A percentile compares a stretch with the other conserved stretches of the same genome.
These are phyloP conservation scores for Mohoua ochrocephala DNA, from an alignment of 2,113 vertebrate species.

Conservation along the genomic window DNA sequence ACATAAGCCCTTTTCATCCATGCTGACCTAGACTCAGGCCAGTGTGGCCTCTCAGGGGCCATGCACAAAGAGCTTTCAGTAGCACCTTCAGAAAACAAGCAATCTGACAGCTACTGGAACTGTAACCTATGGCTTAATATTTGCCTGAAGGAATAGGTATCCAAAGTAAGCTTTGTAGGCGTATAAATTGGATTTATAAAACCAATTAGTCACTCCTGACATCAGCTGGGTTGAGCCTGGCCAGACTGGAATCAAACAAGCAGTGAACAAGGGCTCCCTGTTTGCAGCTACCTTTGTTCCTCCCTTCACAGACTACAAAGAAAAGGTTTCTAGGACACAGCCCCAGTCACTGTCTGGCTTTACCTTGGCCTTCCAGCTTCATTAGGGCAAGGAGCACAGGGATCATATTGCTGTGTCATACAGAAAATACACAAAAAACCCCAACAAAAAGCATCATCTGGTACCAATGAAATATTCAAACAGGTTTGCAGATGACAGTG, in stretches of 20 bases:
- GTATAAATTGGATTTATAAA: neutral
- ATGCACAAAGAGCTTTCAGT: neutral
- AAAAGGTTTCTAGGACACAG: neutral
- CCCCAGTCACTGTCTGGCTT: neutral
- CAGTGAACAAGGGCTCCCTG: neutral
- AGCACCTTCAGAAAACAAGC: neutral
- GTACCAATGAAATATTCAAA: conserved; percentile 61
- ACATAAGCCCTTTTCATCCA: neutral
- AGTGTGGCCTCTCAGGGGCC: neutral
- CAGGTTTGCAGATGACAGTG: neutral
- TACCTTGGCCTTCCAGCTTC: neutral
- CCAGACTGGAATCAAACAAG: neutral
- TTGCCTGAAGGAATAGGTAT: neutral
- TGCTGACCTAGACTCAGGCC: neutral
- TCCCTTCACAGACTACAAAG: neutral
- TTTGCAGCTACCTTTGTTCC: neutral
- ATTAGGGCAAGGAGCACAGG: neutral
- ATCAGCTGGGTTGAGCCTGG: neutral
- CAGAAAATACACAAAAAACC: neutral
- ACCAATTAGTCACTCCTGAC: neutral
- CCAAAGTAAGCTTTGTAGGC: neutral
- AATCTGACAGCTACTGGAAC: neutral
- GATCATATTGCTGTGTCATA: neutral
- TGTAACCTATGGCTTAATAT: neutral
- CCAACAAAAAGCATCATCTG: neutral